These are phyloP conservation scores for Ochotona princeps DNA, from an alignment of 2,113 vertebrate genomes.

Conservation along the genomic window DNA sequence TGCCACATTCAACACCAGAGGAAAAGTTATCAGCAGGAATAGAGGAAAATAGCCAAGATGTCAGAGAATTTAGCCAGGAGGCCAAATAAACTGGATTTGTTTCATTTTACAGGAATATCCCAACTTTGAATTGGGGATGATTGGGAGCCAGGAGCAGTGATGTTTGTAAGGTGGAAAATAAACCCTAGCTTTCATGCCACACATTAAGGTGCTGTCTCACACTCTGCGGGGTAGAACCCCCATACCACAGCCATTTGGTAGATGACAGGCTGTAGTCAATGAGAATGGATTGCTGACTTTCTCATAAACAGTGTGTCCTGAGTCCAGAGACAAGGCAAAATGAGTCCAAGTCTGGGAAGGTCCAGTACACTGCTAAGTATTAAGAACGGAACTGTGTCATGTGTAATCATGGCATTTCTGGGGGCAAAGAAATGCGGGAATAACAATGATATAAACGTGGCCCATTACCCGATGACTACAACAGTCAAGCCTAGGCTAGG, in stretches of 20 bases:
- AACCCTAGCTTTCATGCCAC: not conserved
- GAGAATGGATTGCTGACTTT: not conserved
- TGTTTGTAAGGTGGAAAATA: not conserved
- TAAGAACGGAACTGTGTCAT: not conserved
- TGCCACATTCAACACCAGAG: not conserved
- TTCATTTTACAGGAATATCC: not conserved
- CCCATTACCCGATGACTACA: no score
- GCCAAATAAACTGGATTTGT: not conserved
- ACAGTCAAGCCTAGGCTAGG: no score
- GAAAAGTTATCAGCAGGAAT: not conserved
- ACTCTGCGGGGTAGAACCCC: not conserved
- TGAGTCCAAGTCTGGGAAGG: not conserved
- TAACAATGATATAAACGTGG: not conserved
- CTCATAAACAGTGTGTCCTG: not conserved
- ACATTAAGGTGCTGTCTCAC: not conserved
- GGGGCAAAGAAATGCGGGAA: not conserved
- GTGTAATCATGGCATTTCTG: not conserved
- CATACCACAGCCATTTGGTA: not conserved
- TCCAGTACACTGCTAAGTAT: constrained; percentile 5
- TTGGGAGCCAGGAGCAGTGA: not conserved
- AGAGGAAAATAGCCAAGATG: not conserved
- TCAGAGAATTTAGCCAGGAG: not conserved
- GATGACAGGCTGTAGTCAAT: not conserved
- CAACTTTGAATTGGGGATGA: not conserved
- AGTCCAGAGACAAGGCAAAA: constrained; percentile 19